Evolutionary conservation across 2,797 vertebrate species (phyloP).

Genomic region (Crenichthys baileyi): DNA sequence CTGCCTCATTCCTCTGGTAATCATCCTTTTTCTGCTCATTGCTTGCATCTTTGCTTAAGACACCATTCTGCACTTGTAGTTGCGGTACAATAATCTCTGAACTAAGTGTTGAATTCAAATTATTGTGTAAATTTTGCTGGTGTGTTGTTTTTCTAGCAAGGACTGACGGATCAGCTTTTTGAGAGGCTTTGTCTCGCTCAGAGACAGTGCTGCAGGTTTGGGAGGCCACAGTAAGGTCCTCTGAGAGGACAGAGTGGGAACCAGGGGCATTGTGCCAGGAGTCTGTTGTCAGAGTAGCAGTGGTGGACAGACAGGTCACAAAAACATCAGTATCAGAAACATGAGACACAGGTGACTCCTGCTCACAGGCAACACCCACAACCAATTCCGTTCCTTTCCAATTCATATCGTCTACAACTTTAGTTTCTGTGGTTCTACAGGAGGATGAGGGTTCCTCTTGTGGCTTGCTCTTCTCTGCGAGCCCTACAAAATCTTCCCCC

Average conservation of each 20-base stretch:
- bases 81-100: slow-evolving; percentile 71
- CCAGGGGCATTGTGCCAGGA: slow-evolving; percentile 76
- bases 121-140: slow-evolving; percentile 67
- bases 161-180: slow-evolving; percentile 29
- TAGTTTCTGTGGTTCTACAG: slow-evolving; percentile 28
- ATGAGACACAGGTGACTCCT: slow-evolving; percentile 43
- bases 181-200: slow-evolving; percentile 68
- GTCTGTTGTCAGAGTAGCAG: slow-evolving; percentile 64
- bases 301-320: slow-evolving; percentile 79
- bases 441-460: slow-evolving; percentile 9
- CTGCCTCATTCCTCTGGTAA: slow-evolving; percentile 47
- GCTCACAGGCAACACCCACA: slow-evolving; percentile 31
- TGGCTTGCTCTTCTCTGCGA: slow-evolving; percentile 35
- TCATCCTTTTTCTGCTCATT: slow-evolving; percentile 51
- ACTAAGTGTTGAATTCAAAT: slow-evolving; percentile 71
- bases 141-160: slow-evolving; percentile 68
- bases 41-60: slow-evolving; percentile 33
- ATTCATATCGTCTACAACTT: slow-evolving; percentile 8
- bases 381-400: slow-evolving; percentile 34
- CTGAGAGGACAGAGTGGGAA: slow-evolving; percentile 80
- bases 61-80: slow-evolving; percentile 74
- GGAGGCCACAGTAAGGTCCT: slow-evolving; percentile 79
- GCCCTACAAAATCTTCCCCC: slow-evolving; percentile 70
- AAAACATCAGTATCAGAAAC: slow-evolving; percentile 76
- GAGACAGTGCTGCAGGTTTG: slow-evolving; percentile 84